These are phyloP conservation scores for Raja brachyura DNA, from an alignment of 2,113 vertebrate genomes.

Conservation along the genomic window DNA sequence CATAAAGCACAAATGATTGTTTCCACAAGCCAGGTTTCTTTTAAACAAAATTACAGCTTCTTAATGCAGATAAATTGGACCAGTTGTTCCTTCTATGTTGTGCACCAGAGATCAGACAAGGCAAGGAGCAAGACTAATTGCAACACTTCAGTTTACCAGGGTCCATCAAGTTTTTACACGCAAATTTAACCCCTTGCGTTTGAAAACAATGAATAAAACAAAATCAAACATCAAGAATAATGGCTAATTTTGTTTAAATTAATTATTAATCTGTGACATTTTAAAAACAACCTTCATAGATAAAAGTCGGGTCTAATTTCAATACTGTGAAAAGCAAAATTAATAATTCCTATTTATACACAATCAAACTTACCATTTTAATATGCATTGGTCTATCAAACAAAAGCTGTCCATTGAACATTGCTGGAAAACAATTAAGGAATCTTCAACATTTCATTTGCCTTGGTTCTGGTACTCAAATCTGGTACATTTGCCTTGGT, in stretches of 20 bases:
- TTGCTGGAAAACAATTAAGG: slow-evolving; percentile 58
- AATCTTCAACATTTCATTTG: background rate
- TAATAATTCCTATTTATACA: background rate
- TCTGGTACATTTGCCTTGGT: no score
- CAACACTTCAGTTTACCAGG: background rate
- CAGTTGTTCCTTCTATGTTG: background rate
- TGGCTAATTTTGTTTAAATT: background rate
- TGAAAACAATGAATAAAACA: background rate
- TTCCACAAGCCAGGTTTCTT: background rate
- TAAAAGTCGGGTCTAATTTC: background rate
- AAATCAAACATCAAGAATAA: background rate
- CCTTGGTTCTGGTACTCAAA: background rate
- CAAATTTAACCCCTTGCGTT: background rate
- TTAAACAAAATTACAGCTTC: background rate
- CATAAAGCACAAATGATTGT: no score
- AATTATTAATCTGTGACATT: background rate
- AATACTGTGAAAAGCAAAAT: background rate
- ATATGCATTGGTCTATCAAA: slow-evolving; percentile 96
- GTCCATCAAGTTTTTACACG: background rate
- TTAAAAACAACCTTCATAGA: background rate
- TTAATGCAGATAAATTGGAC: background rate
- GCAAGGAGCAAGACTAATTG: background rate
- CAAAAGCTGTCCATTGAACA: slow-evolving; percentile 92
- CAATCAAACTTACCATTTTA: slow-evolving; percentile 76
- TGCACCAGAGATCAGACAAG: background rate